Conservation (phyloP, 2,113 vertebrate genomes). For the Prochilodus magdalenae region DNA sequence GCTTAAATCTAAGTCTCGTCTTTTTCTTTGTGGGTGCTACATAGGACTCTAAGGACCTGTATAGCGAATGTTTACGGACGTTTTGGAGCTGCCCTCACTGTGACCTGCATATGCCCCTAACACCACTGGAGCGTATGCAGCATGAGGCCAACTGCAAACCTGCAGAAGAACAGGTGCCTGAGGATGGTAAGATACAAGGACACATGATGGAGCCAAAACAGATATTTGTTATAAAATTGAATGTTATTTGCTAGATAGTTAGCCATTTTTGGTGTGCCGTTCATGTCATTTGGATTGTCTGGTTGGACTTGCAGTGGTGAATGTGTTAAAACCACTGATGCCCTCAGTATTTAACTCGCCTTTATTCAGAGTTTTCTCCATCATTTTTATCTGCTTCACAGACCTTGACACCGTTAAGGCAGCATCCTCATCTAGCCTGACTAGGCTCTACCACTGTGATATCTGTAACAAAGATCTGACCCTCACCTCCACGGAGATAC, state of each 20-base stretch:
- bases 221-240: not conserved
- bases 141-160: constrained; percentile 82
- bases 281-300: not conserved
- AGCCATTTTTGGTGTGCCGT: not conserved
- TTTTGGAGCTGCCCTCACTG: constrained; percentile 93
- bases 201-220: not conserved
- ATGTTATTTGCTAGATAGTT: not conserved
- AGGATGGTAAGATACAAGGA: constrained; percentile 50
- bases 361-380: no score
- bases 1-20: not conserved
- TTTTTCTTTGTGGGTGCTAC: not conserved
- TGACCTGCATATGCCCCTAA: constrained; percentile 86
- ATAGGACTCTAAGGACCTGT: constrained; percentile 85
- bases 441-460: constrained; percentile 81
- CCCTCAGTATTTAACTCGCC: not conserved
- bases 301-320: not conserved
- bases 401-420: constrained; percentile 32
- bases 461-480: constrained; percentile 81
- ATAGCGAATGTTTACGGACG: constrained; percentile 87
- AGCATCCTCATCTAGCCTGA: constrained; percentile 66
- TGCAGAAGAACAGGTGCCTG: constrained; percentile 66
- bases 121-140: constrained; percentile 86
- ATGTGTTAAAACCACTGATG: not conserved
- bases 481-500: constrained; percentile 87
- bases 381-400: constrained; percentile 42